Conservation (phyloP, 2,888 invertebrate genomes). For the Scaptomyza reducta region DNA sequence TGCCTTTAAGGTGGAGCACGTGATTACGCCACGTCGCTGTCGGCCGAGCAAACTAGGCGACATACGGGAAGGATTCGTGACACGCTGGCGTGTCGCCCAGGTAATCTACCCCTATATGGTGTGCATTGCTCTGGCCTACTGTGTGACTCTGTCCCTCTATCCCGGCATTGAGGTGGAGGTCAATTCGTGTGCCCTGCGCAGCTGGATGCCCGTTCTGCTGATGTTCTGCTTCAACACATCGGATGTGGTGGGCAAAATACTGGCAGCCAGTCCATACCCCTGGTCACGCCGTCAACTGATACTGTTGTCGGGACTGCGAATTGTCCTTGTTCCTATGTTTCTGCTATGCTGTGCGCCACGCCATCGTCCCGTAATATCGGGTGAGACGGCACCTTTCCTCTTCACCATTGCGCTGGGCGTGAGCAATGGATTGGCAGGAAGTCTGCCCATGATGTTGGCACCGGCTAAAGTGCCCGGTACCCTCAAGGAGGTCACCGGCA, state of each 20-base stretch:
- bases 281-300: conserved; percentile 93
- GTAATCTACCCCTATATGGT: conserved; percentile 96
- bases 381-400: conserved; percentile 88
- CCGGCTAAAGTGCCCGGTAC: conserved; percentile 94
- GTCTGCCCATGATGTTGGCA: conserved; percentile 96
- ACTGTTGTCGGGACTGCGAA: conserved; percentile 89
- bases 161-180: conserved; percentile 96
- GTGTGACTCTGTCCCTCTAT: conserved; percentile 94
- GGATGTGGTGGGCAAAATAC: conserved; percentile 91
- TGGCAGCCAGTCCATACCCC: conserved; percentile 92
- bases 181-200: conserved; percentile 91
- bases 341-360: conserved; percentile 93
- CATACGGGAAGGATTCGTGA: conserved; percentile 82
- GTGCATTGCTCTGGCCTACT: conserved; percentile 94
- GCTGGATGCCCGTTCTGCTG: conserved; percentile 96
- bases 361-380: conserved; percentile 89
- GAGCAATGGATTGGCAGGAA: conserved; percentile 94
- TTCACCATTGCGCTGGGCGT: conserved; percentile 90
- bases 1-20: conserved; percentile 84
- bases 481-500: conserved; percentile 95
- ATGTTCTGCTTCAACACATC: conserved; percentile 95
- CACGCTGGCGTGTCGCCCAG: conserved; percentile 92
- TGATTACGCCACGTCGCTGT: conserved; percentile 82
- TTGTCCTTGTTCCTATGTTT: conserved; percentile 91
- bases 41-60: conserved; percentile 82